phyloP scores from a whole-genome alignment of 1,140 invertebrate species.

The Saccostrea cuccullata region DNA sequence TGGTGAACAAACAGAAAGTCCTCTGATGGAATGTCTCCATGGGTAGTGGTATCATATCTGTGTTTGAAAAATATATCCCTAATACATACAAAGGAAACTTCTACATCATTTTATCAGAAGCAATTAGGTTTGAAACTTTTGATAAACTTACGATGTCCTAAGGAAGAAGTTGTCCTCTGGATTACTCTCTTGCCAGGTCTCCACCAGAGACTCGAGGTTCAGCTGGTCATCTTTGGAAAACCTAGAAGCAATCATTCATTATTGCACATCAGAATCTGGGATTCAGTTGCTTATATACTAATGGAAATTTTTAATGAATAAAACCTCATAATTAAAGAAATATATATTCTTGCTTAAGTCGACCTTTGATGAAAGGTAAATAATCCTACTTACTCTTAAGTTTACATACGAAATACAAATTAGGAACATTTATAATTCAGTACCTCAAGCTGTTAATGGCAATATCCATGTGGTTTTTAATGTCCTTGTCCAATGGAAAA shows the following conservation, averaged over 20 bases:
- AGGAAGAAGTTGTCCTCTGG: conserved; percentile 17
- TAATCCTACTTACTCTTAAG: neutral
- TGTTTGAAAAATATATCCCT: neutral
- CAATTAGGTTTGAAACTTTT: neutral
- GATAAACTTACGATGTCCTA: neutral
- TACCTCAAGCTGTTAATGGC: neutral
- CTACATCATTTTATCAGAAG: neutral
- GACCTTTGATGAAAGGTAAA: too few relatives aligned
- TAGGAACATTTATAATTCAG: conserved; percentile 5
- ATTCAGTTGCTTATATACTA: too few relatives aligned
- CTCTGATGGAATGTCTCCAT: neutral
- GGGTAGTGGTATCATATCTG: neutral
- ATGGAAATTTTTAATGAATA: too few relatives aligned
- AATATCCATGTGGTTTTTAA: conserved; percentile 14
- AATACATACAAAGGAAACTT: neutral
- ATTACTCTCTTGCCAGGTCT: neutral
- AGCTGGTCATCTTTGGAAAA: conserved; percentile 21
- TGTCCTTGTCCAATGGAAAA: neutral
- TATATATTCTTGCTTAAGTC: too few relatives aligned
- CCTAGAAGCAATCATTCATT: neutral
- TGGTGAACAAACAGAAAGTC: conserved; percentile 59
- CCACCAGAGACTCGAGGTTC: conserved; percentile 19
- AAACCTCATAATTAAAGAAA: too few relatives aligned
- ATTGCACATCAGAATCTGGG: neutral
- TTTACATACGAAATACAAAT: neutral